Conservation (phyloP, 2,888 invertebrate genomes). For the Magallana nippona region DNA sequence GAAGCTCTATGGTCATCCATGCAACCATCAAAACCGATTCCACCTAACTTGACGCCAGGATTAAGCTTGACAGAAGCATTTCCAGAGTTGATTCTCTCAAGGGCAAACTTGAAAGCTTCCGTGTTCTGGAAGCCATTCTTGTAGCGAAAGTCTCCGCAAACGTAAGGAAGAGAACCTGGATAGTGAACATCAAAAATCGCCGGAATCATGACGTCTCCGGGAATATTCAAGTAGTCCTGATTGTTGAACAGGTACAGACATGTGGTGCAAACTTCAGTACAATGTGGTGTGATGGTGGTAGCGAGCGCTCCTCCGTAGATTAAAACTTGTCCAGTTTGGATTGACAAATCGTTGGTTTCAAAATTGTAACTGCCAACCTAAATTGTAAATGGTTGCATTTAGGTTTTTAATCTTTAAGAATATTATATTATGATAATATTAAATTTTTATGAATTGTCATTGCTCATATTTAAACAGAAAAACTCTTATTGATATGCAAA, state of each 20-base stretch:
- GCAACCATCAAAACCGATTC: slow-evolving; percentile 75
- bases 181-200: slow-evolving; percentile 74
- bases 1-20: slow-evolving; percentile 64
- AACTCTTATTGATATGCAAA: no score
- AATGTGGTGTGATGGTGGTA: slow-evolving; percentile 54
- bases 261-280: slow-evolving; percentile 68
- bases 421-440: no score
- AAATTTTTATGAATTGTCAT: no score
- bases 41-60: slow-evolving; percentile 68
- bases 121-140: slow-evolving; percentile 73
- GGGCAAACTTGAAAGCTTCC: slow-evolving; percentile 73
- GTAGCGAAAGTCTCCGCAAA: slow-evolving; percentile 64
- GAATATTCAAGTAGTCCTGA: slow-evolving; percentile 68
- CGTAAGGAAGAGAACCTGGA: slow-evolving; percentile 66
- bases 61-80: slow-evolving; percentile 57
- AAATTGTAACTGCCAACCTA: slow-evolving; percentile 62
- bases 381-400: slow-evolving; percentile 21
- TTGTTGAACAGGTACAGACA: slow-evolving; percentile 72
- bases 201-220: slow-evolving; percentile 73
- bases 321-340: slow-evolving; percentile 49
- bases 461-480: no score
- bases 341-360: slow-evolving; percentile 50
- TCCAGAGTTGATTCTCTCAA: slow-evolving; percentile 69
- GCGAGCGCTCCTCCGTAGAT: slow-evolving; percentile 46
- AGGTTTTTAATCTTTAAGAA: neutral